phyloP scores from a whole-genome alignment of 2,113 vertebrate genomes.

The Thalassarche chlororhynchos region DNA sequence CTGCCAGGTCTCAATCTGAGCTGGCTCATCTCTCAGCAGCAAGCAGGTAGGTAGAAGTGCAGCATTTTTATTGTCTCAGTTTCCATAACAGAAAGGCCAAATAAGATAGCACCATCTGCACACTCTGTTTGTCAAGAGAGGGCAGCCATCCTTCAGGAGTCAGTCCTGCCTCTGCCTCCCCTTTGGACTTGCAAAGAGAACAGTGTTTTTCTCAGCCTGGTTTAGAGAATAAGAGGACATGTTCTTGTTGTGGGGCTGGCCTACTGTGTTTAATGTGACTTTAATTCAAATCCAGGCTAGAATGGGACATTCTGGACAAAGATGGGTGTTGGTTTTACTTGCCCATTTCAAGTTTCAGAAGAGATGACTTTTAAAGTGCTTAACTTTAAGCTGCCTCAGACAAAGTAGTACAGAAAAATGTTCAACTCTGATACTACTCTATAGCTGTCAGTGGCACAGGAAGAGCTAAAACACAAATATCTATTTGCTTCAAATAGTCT shows the following conservation, averaged over 20 bases:
- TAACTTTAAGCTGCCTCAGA: background rate
- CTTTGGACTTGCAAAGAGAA: background rate
- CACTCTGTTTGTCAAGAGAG: background rate
- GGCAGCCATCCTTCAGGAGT: background rate
- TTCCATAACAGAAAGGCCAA: background rate
- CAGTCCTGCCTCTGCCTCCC: background rate
- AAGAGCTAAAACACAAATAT: background rate
- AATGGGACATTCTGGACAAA: background rate
- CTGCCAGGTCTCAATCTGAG: background rate
- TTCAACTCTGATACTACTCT: background rate
- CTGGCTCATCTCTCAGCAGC: background rate
- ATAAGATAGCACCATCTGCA: background rate
- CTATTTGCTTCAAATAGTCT: background rate
- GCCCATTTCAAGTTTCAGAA: background rate
- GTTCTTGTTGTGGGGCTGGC: background rate
- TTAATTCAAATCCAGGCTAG: background rate
- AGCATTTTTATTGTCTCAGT: background rate
- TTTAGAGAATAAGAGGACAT: background rate
- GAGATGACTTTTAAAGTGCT: background rate
- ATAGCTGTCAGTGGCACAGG: background rate
- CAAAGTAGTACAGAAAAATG: background rate
- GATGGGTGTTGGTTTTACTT: background rate
- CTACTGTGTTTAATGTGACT: background rate
- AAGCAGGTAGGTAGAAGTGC: background rate
- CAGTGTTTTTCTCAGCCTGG: background rate